phyloP scores from a whole-genome alignment of 2,113 vertebrate genomes.

The Cyphomyrus plagiostoma region DNA sequence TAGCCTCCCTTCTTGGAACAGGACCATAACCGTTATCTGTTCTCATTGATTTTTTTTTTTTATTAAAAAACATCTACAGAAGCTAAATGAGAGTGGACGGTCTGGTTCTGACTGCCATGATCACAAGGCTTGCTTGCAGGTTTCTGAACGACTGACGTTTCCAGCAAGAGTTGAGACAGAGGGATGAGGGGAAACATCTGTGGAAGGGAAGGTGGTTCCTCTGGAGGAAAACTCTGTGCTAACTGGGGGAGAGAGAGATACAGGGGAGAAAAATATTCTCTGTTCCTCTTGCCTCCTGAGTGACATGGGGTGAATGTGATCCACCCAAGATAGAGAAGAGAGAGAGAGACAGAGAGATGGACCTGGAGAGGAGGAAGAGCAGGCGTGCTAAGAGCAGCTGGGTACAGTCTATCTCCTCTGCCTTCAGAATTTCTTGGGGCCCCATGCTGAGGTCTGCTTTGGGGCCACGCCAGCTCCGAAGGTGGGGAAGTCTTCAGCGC shows the following conservation, averaged over 20 bases:
- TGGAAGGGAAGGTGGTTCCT: constrained; percentile 18
- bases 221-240: neutral
- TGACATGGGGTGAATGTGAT: constrained; percentile 31
- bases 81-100: constrained; percentile 1
- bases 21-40: neutral
- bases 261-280: constrained; percentile 29
- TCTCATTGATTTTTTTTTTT: neutral
- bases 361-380: constrained; percentile 10
- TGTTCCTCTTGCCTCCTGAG: constrained; percentile 29
- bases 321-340: neutral
- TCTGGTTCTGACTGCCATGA: constrained; percentile 3
- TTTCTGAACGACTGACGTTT: constrained; percentile 2
- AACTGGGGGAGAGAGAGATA: neutral
- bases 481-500: constrained; percentile 70
- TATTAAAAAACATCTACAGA: constrained; percentile 3
- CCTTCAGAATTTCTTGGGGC: constrained; percentile 71
- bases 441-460: constrained; percentile 69
- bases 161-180: neutral
- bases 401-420: constrained; percentile 25
- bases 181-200: constrained; percentile 9
- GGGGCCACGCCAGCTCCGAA: constrained; percentile 65
- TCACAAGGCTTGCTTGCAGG: constrained; percentile 11
- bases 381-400: constrained; percentile 24
- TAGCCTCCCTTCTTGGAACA: neutral
- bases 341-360: constrained; percentile 5